Conservation (phyloP, 2,113 vertebrate species). For the Cochlearius cochlearius region DNA sequence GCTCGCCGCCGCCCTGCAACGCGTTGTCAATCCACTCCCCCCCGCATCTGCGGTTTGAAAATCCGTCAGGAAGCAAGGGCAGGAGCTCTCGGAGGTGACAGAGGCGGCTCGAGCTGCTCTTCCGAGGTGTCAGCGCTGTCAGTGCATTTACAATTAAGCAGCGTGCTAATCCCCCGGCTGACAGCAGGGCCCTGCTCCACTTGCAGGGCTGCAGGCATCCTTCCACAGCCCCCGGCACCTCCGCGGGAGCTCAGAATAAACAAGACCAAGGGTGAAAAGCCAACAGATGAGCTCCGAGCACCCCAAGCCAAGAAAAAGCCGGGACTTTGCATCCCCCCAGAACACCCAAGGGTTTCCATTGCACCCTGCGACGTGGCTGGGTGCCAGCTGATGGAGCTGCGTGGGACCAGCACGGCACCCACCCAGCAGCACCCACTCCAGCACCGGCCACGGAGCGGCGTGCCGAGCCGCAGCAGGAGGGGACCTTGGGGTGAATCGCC, state of each 20-base stretch:
- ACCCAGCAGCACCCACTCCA: not conserved
- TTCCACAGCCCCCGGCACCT: not conserved
- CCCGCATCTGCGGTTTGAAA: not conserved
- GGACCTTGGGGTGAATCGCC: not conserved
- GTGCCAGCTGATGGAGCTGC: not conserved
- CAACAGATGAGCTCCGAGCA: not conserved
- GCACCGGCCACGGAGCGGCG: not conserved
- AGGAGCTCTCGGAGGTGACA: not conserved
- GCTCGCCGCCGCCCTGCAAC: not conserved
- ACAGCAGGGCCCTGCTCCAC: not conserved
- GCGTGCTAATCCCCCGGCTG: not conserved
- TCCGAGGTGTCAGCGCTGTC: not conserved
- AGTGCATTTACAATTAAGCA: not conserved
- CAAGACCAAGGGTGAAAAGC: not conserved
- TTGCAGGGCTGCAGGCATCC: fast-evolving
- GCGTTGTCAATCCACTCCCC: not conserved
- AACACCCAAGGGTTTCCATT: not conserved
- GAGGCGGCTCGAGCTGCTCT: not conserved
- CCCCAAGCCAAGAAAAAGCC: not conserved
- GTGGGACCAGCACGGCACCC: not conserved
- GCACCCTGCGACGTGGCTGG: not conserved
- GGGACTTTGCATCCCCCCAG: no score
- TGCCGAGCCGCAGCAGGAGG: not conserved
- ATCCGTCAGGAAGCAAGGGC: not conserved
- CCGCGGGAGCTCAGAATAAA: not conserved